Evolutionary conservation across 1,140 invertebrate species (phyloP).

Genomic region (Melitaea cinxia): DNA sequence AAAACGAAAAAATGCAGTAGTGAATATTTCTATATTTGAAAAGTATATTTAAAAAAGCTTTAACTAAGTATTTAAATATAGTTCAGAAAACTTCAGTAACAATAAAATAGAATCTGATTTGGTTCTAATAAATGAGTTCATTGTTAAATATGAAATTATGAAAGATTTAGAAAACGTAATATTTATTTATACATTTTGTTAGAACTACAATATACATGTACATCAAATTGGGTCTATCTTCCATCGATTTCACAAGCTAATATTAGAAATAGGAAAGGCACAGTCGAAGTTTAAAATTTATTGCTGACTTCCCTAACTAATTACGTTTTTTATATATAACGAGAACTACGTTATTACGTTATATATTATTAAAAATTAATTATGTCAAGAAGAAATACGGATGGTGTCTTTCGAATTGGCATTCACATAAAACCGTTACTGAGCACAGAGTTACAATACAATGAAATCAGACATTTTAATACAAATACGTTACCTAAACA

Average conservation of each 20-base stretch:
- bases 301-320: conserved; percentile 79
- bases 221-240: conserved; percentile 65
- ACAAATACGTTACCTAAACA: conserved; percentile 7
- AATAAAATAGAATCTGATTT: conserved; percentile 5
- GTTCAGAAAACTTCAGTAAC: background rate
- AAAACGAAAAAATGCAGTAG: conserved; percentile 14
- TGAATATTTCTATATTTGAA: background rate
- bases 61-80: background rate
- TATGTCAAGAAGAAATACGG: conserved; percentile 34
- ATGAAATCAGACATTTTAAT: background rate
- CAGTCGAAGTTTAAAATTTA: conserved; percentile 81
- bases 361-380: conserved; percentile 44
- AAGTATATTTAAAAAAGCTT: background rate
- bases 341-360: conserved; percentile 48
- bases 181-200: conserved; percentile 38
- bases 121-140: conserved; percentile 1
- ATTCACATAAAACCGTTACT: conserved; percentile 2
- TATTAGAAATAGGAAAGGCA: conserved; percentile 81
- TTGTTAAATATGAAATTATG: conserved; percentile 29
- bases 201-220: conserved; percentile 72
- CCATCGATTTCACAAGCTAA: conserved; percentile 68
- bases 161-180: conserved; percentile 24
- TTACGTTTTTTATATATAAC: conserved; percentile 53
- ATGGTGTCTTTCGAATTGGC: conserved; percentile 20
- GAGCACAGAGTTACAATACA: conserved; percentile 32